Evolutionary conservation across 2,797 vertebrate genomes (phyloP), one percentile per base, ranked within the genome.

Genomic region (Acanthopagrus latus): DNA sequence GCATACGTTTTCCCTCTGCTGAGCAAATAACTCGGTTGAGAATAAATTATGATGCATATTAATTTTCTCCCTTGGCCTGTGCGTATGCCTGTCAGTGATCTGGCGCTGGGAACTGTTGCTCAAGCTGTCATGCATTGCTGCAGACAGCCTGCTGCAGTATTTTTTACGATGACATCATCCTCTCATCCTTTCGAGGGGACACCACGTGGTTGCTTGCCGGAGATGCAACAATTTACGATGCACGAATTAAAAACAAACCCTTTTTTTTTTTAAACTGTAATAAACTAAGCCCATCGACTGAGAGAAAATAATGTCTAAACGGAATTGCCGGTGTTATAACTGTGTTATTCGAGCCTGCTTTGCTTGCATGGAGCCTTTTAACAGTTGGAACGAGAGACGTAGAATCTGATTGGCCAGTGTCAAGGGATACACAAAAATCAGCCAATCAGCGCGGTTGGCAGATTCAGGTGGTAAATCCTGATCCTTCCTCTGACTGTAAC

Each of bases 121-220:
- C 77, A 81, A 85, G 73, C 84, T 86, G 88, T 83, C 85, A 86
- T 90, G 82, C 84, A 87, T 92, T 89, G 76, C 92, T 91, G 93
- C 94, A 93, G 92, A 89, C 74, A 84, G 88, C 91, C 89, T 88
- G 91, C 94, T 95, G 94, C 94, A 93, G 94, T 91, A 93, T 94
- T 93, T 94, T 33, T 93, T 83, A 88, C 91, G 89, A 94, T 95
- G 94, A 95, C 94, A 94, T 95, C 94, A 95, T 90, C 83, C 86
- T 54, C 55, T 84, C 83, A 85, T 87, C 67, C 75, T 58, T 89
- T 75, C 81, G 82, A 89, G 78, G 68, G 60, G 12, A 80, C 67
- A 90, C 92, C 89, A 88, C 85, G 88, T 92, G 92, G 88, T 87
- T 74, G 43, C 74, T 56, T 80, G 74, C 48, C 33, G 65, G 46